Evolutionary conservation across 1,140 invertebrate genomes (phyloP).

Genomic region (Atta cephalotes): DNA sequence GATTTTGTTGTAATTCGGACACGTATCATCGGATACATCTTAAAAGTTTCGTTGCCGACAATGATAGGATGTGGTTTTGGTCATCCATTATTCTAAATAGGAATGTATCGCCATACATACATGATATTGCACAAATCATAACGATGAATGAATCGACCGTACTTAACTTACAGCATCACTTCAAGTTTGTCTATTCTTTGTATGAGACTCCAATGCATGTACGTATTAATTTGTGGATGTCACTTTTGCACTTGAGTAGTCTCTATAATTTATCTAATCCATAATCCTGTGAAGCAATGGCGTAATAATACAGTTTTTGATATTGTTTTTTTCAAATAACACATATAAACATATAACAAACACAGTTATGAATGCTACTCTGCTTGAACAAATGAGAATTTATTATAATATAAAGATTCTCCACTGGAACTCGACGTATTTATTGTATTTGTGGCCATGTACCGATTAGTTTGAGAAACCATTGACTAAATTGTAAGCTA

Average conservation of each 20-base stretch:
- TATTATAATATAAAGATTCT: background rate
- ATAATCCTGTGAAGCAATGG: slow-evolving; percentile 77
- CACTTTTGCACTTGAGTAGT: slow-evolving; percentile 53
- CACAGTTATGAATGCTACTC: slow-evolving; percentile 42
- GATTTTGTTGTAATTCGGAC: slow-evolving; percentile 68
- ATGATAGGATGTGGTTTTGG: background rate
- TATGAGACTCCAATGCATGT: slow-evolving; percentile 75
- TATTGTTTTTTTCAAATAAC: slow-evolving; percentile 64
- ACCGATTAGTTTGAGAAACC: slow-evolving; percentile 58
- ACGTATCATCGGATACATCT: slow-evolving; percentile 64
- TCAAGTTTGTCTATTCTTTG: background rate
- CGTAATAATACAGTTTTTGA: slow-evolving; percentile 68
- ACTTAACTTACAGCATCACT: slow-evolving; percentile 57
- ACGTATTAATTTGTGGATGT: slow-evolving; percentile 75
- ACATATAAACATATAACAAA: slow-evolving; percentile 5
- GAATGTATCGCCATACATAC: background rate
- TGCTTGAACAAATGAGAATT: background rate
- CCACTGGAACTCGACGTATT: too few species aligned
- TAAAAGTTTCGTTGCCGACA: slow-evolving; percentile 17
- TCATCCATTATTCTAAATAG: slow-evolving; percentile 54
- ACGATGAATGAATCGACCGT: slow-evolving; percentile 53
- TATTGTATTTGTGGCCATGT: slow-evolving; percentile 42
- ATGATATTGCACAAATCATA: slow-evolving; percentile 37
- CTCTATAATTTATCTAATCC: slow-evolving; percentile 72
- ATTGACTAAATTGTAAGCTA: slow-evolving; percentile 42